phyloP scores from a whole-genome alignment of 1,140 invertebrate species.

The Tetramorium alpestre region DNA sequence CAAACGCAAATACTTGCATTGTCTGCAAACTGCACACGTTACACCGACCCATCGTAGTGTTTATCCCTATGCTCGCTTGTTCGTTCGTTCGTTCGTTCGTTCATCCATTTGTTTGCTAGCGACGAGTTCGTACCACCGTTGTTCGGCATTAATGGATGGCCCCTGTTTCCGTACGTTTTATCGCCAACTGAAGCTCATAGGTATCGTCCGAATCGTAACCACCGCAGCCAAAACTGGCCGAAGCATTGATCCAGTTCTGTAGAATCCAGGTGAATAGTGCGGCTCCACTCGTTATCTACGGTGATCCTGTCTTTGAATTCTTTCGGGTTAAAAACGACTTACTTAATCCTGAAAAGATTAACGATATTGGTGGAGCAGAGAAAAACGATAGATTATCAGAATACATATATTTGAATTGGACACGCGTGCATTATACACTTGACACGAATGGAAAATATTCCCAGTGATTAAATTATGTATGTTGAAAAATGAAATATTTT shows the following conservation, averaged over 20 bases:
- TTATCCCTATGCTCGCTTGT: slow-evolving; percentile 30
- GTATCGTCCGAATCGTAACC: slow-evolving; percentile 46
- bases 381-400: not conserved
- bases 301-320: slow-evolving; percentile 33
- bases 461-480: not conserved
- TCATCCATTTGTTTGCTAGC: slow-evolving; percentile 51
- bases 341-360: slow-evolving; percentile 8
- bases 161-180: slow-evolving; percentile 67
- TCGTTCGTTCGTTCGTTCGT: slow-evolving; percentile 47
- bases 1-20: slow-evolving; percentile 38
- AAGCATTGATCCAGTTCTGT: slow-evolving; percentile 56
- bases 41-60: slow-evolving; percentile 15
- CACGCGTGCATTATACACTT: not conserved
- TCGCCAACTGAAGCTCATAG: slow-evolving; percentile 43
- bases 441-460: not conserved
- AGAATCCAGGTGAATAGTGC: slow-evolving; percentile 39
- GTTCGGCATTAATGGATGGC: slow-evolving; percentile 68
- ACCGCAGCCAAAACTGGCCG: slow-evolving; percentile 24
- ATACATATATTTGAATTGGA: not conserved
- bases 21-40: slow-evolving; percentile 18
- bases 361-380: not conserved
- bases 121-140: slow-evolving; percentile 50
- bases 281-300: slow-evolving; percentile 14
- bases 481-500: not conserved
- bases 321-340: slow-evolving; percentile 41